These are phyloP conservation scores for Apeltes quadracus DNA, from an alignment of 2,113 vertebrate species.

Conservation along the genomic window DNA sequence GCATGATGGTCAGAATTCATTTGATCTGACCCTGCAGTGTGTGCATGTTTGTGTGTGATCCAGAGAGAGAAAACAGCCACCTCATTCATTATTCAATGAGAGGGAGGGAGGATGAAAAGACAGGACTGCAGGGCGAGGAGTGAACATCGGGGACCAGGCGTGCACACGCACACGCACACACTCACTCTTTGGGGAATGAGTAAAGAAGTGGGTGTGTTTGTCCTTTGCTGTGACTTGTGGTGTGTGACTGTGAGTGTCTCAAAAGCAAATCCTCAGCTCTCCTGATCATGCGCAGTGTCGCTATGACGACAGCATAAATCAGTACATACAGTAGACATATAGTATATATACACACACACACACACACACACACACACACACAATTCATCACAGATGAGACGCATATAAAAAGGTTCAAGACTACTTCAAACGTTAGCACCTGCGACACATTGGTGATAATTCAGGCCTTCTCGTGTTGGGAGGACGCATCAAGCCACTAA, in stretches of 20 bases:
- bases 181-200: background rate
- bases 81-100: constrained; percentile 71
- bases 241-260: constrained; percentile 43
- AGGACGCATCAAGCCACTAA: background rate
- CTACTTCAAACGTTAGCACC: background rate
- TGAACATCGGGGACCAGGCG: constrained; percentile 52
- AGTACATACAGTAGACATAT: background rate
- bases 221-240: constrained; percentile 37
- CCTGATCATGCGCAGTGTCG: constrained; percentile 45
- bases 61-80: constrained; percentile 38
- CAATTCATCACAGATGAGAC: background rate
- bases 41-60: constrained; percentile 33
- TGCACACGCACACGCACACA: background rate
- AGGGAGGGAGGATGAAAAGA: constrained; percentile 14
- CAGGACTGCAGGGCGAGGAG: constrained; percentile 67
- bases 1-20: constrained; percentile 3
- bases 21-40: constrained; percentile 26
- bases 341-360: background rate
- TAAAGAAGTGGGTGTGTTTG: constrained; percentile 11
- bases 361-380: constrained; percentile 9
- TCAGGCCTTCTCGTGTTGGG: background rate
- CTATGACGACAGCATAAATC: constrained; percentile 54
- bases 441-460: background rate
- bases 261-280: constrained; percentile 50
- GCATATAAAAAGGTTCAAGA: background rate